Conservation (phyloP, 2,797 vertebrate genomes). For the Lagorchestes hirsutus region DNA sequence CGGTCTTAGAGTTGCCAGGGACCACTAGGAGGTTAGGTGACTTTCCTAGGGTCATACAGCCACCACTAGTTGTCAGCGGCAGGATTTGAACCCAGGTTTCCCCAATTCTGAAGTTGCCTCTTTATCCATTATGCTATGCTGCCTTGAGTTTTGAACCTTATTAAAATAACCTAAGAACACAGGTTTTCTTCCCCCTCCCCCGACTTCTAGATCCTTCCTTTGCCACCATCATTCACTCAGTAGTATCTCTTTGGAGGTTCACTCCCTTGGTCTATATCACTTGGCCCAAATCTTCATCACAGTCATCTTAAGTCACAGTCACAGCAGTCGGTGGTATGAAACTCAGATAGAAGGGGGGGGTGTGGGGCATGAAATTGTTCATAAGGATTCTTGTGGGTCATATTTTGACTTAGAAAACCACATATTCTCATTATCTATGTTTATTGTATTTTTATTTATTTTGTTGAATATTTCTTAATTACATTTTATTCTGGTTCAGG, state of each 20-base stretch:
- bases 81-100: not conserved
- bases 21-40: not conserved
- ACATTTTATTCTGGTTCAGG: not conserved
- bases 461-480: not conserved
- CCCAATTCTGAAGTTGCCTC: not conserved
- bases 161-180: not conserved
- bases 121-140: not conserved
- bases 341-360: not conserved
- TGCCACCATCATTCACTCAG: not conserved
- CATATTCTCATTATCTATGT: not conserved
- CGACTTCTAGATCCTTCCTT: not conserved
- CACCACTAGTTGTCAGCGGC: not conserved
- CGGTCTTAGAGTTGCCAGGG: not conserved
- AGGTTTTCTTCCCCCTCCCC: not conserved
- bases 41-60: not conserved
- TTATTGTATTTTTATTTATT: not conserved
- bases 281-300: not conserved
- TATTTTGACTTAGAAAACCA: not conserved
- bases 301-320: too few relatives aligned
- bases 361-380: not conserved
- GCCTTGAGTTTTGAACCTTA: not conserved
- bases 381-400: not conserved
- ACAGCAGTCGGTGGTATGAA: not conserved
- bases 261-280: not conserved
- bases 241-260: not conserved